Evolutionary conservation across 2,888 invertebrate genomes (phyloP), one percentile per base, ranked within the genome.

Genomic region (Chesias legatella): DNA sequence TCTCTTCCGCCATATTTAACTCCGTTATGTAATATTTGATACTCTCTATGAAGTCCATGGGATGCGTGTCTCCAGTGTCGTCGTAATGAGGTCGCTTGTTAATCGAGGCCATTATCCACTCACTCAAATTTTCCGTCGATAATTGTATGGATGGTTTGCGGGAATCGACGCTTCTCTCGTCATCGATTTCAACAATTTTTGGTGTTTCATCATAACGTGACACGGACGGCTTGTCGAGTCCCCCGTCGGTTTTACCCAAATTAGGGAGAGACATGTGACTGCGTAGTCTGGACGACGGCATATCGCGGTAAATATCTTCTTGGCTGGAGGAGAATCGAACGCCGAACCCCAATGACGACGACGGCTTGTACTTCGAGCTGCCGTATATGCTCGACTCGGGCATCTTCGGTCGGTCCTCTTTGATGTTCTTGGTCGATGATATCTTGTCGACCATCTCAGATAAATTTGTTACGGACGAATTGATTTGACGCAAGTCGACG

Each of bases 401-500:
- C 55, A 66, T 71, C 41, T 74, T 78, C 10, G 70, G 63, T 9
- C 62, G 55, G 23, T 73, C 73, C 34, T 70, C 67, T 48, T 59
- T 47, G 33, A 56, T 55, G 66, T 73, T 77, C 13, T 79, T 74
- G 17, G 74, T 63, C 9, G 75, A 69, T 31, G 88, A 81, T 68
- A 88, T 79, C 58, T 83, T 84, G 53, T 88, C 88, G 27, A 88
- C 88, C 86, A 88, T 86, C 48, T 85, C 82, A 1, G 88, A 86
- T 10, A 88, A 71, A 47, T 84, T 88, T 55, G 79, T 78, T 58
- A 88, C 86, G 39, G 88, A 88, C 43, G 86, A 76, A 59, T 84
- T 86, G 53, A 88, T 84, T 56, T 84, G 84, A 48, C 88, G 76
- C 64, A 88, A 75, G 67, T 88, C 86, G 51, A 88, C 86, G 60